Evolutionary conservation across 2,888 invertebrate genomes (phyloP), one percentile per base, ranked within the genome.

Genomic region (Pelosia muscerda): DNA sequence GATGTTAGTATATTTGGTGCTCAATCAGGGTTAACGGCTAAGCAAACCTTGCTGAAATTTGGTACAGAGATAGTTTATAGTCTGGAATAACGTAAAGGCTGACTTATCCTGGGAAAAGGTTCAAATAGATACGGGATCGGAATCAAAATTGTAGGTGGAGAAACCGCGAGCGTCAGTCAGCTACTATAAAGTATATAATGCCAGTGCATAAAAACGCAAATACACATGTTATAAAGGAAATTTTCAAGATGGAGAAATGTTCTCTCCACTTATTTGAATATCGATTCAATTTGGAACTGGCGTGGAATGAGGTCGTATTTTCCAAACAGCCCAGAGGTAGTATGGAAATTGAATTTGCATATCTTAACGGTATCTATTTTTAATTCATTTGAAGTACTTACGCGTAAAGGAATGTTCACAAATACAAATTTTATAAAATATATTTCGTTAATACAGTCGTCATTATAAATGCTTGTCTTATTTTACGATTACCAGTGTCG

Each of bases 331-430:
- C 63, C 11, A 59, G 38, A 53, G 66, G 66, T 64, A 63, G 63
- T 64, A 66, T 66, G 55, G 55, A 74, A 76, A 77, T 79, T 69
- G 65, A 68, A 75, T 77, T 76, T 75, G 62, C 69, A 78, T 79
- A 74, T 74, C 75, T 65, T 62, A 66, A 68, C 65, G 58, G 15
- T 66, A 67, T 55, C 15, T 69, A 58, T 69, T 75, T 73, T 72
- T 72, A 74, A 69, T 70, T 74, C 38, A 70, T 64, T 58, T 66
- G 19, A 19, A 57, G 57, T 31, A 57, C 28, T 28, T 57, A 57
- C 57, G n/a, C 6, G 57, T 57, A 31, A 28, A 57, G 2, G n/a
- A n/a, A n/a, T 3, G 6, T 42, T 42, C 0, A 13, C 0, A 15
- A 38, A 38, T 31, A 38, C 4, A 15, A 0, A 38, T 38, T 42